Evolutionary conservation across 2,888 invertebrate species (phyloP), one percentile per base, ranked within the genome.

Genomic region (Eubasilissa splendida): DNA sequence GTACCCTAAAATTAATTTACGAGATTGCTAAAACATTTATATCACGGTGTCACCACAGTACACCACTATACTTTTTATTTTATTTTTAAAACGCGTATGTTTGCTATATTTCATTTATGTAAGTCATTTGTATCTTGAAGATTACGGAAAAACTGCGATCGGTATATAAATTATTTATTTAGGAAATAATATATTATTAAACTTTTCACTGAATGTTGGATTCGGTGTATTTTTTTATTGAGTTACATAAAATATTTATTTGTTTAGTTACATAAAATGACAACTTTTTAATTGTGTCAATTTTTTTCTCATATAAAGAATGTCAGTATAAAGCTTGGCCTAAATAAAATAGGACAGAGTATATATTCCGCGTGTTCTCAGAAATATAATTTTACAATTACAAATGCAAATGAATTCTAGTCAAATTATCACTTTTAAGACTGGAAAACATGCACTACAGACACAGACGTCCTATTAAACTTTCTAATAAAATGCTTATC

Each of bases 371-470:
- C 63, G 33, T 63, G 63, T 63, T 63, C 63, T 33, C 33, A 12
- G 63, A 63, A 63, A 31, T 33, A 11, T 12, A 63, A 31, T 63
- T 70, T 22, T 52, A 52, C 52, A 42, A 52, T 22, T 22, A 70
- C n/a, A 5, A 70, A 54, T 70, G 70, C 70, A 53, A 22, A 53
- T 50, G 8, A 60, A n/a, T 60, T 70, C 70, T 70, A 70, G 70
- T 70, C 70, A 70, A 70, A 22, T 53, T 53, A 70, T 54, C 11
- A 70, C 52, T 70, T 42, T 42, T 70, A 31, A 70, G 70, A 70
- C 70, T 70, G 70, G 70, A 70, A 70, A 70, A 53, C 54, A 60
- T 60, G 14, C 14, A 42, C 7, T 60, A 22, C 8, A 60, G 22
- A 60, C 14, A 59, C 5, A 7, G 7, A n/a, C n/a, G 8, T 60